Evolutionary conservation across 2,797 vertebrate species (phyloP).

Genomic region (Peromyscus melanophrys): DNA sequence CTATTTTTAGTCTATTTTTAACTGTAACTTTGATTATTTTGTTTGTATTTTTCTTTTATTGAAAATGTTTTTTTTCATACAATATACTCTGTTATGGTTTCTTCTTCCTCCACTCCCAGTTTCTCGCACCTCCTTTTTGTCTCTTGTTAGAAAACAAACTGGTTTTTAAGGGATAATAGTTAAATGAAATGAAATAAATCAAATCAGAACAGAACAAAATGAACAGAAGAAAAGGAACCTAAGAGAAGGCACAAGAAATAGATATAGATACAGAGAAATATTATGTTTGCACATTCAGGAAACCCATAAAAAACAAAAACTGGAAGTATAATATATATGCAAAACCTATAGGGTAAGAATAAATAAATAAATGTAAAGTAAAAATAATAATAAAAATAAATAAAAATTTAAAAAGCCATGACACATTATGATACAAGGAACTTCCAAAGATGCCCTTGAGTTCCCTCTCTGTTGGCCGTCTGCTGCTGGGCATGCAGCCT

Average conservation of each 20-base stretch:
- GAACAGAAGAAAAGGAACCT: neutral
- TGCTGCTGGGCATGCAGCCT: too few species aligned
- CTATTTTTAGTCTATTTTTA: neutral
- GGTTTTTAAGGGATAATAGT: neutral
- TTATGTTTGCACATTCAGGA: neutral
- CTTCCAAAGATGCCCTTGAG: neutral
- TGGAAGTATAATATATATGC: neutral
- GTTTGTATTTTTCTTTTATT: neutral
- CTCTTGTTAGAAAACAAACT: neutral
- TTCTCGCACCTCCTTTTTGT: neutral
- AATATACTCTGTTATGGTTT: neutral
- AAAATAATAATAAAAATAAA: neutral
- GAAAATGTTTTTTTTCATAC: neutral
- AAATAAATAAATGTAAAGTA: neutral
- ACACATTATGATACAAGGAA: neutral
- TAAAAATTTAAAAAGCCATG: neutral
- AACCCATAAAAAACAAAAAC: neutral
- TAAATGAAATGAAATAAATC: neutral
- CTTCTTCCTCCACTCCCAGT: neutral
- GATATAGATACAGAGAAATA: neutral
- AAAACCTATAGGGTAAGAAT: neutral
- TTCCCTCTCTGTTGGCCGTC: neutral
- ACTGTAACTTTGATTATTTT: neutral
- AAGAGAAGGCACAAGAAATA: neutral
- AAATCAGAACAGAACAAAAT: neutral